Percentiles rank a stretch among this genome's conserved stretches.
These are phyloP conservation scores for Hydra vulgaris DNA, from an alignment of 30 jellyfish, hydroid and myxozoan species.

Conservation along the genomic window DNA sequence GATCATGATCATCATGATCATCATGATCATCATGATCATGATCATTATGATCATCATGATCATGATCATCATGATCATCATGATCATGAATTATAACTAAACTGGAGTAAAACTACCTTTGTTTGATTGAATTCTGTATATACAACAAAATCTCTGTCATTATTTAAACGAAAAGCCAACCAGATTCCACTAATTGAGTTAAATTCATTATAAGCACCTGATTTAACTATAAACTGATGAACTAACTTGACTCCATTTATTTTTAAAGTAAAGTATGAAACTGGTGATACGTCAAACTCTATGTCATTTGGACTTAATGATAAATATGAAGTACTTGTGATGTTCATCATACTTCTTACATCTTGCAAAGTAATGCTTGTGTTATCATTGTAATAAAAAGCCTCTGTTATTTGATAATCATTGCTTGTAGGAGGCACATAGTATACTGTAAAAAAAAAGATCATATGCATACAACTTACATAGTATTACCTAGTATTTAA, in stretches of 20 bases:
- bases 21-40: too few relatives aligned
- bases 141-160: background rate
- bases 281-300: background rate
- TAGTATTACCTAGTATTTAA: too few relatives aligned
- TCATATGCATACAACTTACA: too few relatives aligned
- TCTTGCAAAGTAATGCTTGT: background rate
- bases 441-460: too few relatives aligned
- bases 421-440: too few relatives aligned
- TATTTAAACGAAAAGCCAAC: background rate
- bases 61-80: background rate
- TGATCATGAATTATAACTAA: background rate
- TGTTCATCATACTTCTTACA: background rate
- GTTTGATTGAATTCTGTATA: background rate
- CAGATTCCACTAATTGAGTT: background rate
- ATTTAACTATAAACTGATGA: background rate
- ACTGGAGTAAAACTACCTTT: background rate
- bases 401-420: too few relatives aligned
- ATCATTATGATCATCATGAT: background rate
- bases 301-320: background rate
- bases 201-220: background rate
- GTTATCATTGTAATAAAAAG: too few relatives aligned
- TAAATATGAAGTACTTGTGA: background rate
- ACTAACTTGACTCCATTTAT: background rate
- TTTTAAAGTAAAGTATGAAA: background rate
- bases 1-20: constrained; percentile 2